Base-by-base conservation (phyloP, 1,140 invertebrate genomes). In the Pseudomyrmex concolor region DNA sequence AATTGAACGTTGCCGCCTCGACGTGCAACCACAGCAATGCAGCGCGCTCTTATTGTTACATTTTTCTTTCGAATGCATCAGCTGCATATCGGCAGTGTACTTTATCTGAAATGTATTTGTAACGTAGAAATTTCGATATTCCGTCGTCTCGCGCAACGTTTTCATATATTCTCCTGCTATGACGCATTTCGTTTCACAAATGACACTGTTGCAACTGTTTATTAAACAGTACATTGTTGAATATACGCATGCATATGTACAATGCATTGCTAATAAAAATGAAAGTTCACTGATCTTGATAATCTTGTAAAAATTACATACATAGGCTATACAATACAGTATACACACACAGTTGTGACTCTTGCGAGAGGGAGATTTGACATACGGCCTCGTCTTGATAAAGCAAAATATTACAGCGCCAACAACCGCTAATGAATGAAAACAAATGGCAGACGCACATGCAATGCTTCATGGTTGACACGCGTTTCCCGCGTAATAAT, bases 351-450 rank as follows among this genome's bases (percentile, higher is more conserved):
- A 34, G 48, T 34, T 8, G 19, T 13, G 64, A 78, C 13, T 70
- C 48, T 60, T 48, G 12, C 68, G 51, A 34, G 0, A 34, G 34
- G 34, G 4, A 34, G 5, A 78, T 78, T 70, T 80, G 70, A 10
- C 54, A 19, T 25, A 48, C 67, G 7, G 51, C 3, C 64, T 57
- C 60, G 76, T 59, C 76, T 71, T 80, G 66, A 71, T 71, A n/a
- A 50, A 63, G 66, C 76, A 48, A 87, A 84, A 84, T 84, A 87
- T 85, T 43, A 50, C 45, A 34, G 10, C 12, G 71, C 71, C 84
- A 88, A 88, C 72, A 80, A 70, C 12, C 57, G 22, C 50, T 88
- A 88, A 88, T 88, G 86, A 88, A 88, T 88, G 86, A 88, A 85
- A 88, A 88, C 77, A 55, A 88, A 88, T 78, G 83, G 78, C 51